Percentiles rank a stretch among this genome's conserved stretches.
phyloP scores from a whole-genome alignment of 2,113 vertebrate genomes.

The Trogon melanurus region DNA sequence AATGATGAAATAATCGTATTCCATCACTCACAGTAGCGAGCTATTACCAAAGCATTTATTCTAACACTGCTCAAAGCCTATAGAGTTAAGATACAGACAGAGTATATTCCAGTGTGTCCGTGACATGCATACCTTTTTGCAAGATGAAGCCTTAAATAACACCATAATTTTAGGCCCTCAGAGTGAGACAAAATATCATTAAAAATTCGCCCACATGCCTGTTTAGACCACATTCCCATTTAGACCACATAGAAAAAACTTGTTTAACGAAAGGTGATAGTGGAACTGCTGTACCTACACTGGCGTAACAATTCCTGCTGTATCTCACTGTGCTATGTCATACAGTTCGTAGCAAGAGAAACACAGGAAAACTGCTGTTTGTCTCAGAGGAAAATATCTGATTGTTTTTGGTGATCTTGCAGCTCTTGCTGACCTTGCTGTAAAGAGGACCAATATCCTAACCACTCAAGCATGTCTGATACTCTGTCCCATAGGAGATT shows the following conservation, averaged over 20 bases:
- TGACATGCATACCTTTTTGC: neutral
- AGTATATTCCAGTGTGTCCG: neutral
- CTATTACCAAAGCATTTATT: slow-evolving; percentile 5
- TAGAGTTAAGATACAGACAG: neutral
- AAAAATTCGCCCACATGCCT: neutral
- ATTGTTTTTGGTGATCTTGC: neutral
- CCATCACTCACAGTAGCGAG: neutral
- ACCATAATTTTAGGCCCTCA: neutral
- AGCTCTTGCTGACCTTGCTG: neutral
- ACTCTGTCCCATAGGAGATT: neutral
- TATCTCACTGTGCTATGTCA: accelerated
- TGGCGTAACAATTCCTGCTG: neutral
- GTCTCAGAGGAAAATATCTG: neutral
- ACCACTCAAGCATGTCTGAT: neutral
- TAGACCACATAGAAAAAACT: neutral
- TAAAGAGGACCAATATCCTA: neutral
- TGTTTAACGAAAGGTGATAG: neutral
- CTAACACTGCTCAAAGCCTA: slow-evolving; percentile 15
- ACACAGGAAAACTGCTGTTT: neutral
- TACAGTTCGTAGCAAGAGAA: neutral
- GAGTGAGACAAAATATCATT: neutral
- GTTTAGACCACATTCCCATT: neutral
- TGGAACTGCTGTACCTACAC: neutral
- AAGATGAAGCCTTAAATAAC: neutral
- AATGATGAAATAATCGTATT: slow-evolving; percentile 39